Conservation (phyloP, 2,113 vertebrate genomes). For the Hylia prasina region DNA sequence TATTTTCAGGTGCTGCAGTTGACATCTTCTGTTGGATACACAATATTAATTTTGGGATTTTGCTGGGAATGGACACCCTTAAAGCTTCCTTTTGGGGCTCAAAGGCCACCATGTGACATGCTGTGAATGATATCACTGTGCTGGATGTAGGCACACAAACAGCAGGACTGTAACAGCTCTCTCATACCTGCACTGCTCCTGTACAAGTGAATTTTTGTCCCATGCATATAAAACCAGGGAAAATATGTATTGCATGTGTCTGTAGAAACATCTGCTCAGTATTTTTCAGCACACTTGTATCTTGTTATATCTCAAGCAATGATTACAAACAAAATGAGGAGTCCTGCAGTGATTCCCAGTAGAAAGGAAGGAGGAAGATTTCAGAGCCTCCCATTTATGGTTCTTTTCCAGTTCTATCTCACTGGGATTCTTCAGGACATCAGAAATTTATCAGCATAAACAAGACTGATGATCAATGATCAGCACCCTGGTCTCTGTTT, state of each 20-base stretch:
- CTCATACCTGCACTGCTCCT: neutral
- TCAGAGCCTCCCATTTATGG: neutral
- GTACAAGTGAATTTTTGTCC: neutral
- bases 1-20: neutral
- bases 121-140: neutral
- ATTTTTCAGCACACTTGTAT: neutral
- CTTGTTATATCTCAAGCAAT: neutral
- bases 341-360: neutral
- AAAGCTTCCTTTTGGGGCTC: neutral
- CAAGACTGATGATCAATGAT: neutral
- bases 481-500: neutral
- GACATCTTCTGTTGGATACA: neutral
- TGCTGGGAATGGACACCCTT: neutral
- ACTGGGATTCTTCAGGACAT: neutral
- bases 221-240: neutral
- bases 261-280: neutral
- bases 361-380: neutral
- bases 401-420: neutral
- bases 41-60: neutral
- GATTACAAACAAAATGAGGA: neutral
- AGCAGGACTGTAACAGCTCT: neutral
- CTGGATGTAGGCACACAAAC: neutral
- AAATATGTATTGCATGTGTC: neutral
- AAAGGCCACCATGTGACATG: neutral
- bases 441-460: neutral